A percentile compares a stretch with the other conserved stretches of the same genome.
Evolutionary conservation across 2,888 invertebrate genomes (phyloP).

Genomic region (Trissolcus japonicus): DNA sequence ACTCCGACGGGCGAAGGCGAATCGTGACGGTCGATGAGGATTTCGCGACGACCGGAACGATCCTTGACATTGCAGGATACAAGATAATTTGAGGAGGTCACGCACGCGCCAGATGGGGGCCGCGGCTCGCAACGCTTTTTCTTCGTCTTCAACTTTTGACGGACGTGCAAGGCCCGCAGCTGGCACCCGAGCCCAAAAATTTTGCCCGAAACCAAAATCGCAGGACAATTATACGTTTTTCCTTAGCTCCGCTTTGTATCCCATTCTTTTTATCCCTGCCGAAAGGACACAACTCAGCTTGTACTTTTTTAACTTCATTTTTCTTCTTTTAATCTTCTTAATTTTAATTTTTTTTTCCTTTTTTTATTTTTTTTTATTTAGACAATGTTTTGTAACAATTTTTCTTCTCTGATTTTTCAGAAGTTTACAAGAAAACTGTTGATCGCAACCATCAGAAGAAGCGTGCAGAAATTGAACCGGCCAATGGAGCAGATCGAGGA

Average conservation of each 20-base stretch:
- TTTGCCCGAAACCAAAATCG: constrained; percentile 28
- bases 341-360: no score
- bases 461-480: constrained; percentile 16
- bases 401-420: no score
- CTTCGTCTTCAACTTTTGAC: constrained; percentile 53
- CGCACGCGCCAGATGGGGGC: constrained; percentile 75
- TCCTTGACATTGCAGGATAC: constrained; percentile 64
- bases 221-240: background rate
- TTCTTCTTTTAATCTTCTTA: no score
- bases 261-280: no score
- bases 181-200: constrained; percentile 45
- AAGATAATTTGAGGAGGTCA: constrained; percentile 73
- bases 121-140: constrained; percentile 57
- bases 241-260: background rate
- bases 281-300: no score
- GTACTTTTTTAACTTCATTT: no score
- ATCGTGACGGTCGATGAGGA: constrained; percentile 50
- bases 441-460: background rate
- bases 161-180: constrained; percentile 50
- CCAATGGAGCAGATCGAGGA: constrained; percentile 27
- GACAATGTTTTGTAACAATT: no score
- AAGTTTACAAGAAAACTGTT: background rate
- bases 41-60: constrained; percentile 57
- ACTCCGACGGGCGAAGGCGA: constrained; percentile 21
- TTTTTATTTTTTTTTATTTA: no score